Base-by-base conservation (phyloP, 2,888 invertebrate genomes). In the Euphydryas editha region DNA sequence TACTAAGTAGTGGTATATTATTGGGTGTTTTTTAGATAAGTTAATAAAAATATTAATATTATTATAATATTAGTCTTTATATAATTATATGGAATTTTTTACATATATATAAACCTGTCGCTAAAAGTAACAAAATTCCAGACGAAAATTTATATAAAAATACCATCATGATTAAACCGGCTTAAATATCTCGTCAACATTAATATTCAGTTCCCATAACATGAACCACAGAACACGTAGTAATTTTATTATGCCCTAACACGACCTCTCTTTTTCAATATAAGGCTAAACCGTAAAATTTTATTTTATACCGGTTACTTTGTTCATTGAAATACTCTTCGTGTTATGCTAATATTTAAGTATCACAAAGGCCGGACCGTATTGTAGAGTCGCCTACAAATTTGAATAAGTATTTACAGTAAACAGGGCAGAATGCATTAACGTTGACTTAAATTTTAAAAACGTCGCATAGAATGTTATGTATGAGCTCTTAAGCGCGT, bases 381-480 rank as follows among this genome's bases (percentile, higher is more conserved):
- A 86, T 86, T 87, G 88, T 89, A 75, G 72, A 81, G 79, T 86
- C 82, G 83, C 84, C 86, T 87, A 90, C 87, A 88, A 89, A 90
- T 92, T 91, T 90, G 83, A 90, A 92, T 91, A 91, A 89, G 87
- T 86, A 91, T 88, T 88, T 87, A 90, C 88, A 85, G 87, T 87
- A 86, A 88, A 87, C 88, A 84, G 87, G 83, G 84, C 81, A 84
- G 83, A 87, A 90, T 83, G 85, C 92, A 90, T 91, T 91, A 91
- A 82, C 79, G 90, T 87, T 86, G 90, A 81, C 84, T 91, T 92
- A 92, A 90, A 92, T 92, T 92, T 88, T 87, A 90, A 92, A 92
- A 92, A 92, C 82, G 92, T 92, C 92, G 83, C 91, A 85, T 90
- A 88, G 83, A 92, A 85, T 85, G 90, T 90, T 88, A 92, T 91